Evolutionary conservation across 2,113 vertebrate genomes (phyloP).

Genomic region (Thinocorus orbignyianus): DNA sequence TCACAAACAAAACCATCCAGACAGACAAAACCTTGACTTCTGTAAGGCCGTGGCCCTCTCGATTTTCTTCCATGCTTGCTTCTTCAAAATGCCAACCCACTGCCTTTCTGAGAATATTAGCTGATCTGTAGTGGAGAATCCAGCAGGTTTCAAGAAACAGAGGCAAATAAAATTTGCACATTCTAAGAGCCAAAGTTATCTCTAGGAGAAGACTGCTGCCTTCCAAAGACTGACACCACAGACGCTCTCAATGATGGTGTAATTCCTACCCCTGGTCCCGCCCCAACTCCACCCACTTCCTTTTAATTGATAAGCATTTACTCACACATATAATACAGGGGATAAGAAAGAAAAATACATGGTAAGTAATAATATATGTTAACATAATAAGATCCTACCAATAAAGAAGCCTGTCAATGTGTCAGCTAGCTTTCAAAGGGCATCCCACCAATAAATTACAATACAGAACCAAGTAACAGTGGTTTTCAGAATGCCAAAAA

Average conservation of each 20-base stretch:
- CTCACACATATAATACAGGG: not conserved
- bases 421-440: not conserved
- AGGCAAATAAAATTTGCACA: not conserved
- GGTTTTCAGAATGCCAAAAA: not conserved
- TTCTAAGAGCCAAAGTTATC: not conserved
- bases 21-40: not conserved
- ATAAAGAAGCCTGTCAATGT: not conserved
- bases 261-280: not conserved
- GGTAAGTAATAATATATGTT: not conserved
- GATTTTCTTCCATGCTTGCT: conserved; percentile 29
- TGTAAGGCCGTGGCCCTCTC: not conserved
- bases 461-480: not conserved
- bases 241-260: not conserved
- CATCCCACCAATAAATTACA: not conserved
- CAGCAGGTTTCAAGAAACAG: not conserved
- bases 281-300: conserved; percentile 31
- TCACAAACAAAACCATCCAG: not conserved
- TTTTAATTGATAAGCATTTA: conserved; percentile 11
- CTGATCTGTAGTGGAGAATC: not conserved
- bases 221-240: not conserved
- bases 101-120: not conserved
- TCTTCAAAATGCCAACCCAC: not conserved
- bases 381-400: not conserved
- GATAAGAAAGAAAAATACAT: not conserved
- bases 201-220: not conserved